Evolutionary conservation across 1,140 invertebrate species (phyloP), one percentile per base, ranked within the genome.

Genomic region (Rhopalosiphum maidis): DNA sequence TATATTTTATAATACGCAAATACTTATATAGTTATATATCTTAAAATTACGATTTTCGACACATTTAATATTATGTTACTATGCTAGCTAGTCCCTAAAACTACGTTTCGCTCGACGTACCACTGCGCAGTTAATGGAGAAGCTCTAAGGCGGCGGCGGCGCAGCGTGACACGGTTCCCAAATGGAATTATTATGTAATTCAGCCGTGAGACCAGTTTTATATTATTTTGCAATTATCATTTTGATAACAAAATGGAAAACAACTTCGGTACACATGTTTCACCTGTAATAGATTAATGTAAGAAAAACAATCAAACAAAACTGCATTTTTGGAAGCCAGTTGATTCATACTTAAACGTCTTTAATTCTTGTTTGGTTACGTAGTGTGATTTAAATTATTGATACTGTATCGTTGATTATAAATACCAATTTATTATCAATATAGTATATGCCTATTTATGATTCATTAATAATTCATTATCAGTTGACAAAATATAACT

Each of bases 141-240:
- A 89, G 35, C 51, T 55, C 37, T 77, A 11, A 68, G 60, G 30
- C 87, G 35, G n/a, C 22, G 7, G 51, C 11, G 51, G n/a, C 35
- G 1, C 48, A 37, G 88, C 88, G 88, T 89, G 88, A 89, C 88
- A 89, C 35, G 88, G 88, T 89, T 89, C 88, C 35, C 88, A 89
- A 89, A 89, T 55, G 35, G 22, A 46, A 43, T 89, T 30, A 43
- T 90, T 90, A 68, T 90, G 55, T 68, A 90, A 90, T 43, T 90
- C 9, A 90, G 5, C 25, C 54, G 55, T 90, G 54, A 90, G 89
- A 90, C 55, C 37, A 68, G 54, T 90, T 60, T 43, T 90, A 43
- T 30, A 90, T 90, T 90, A 90, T 90, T 90, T 90, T 90, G 89
- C 89, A 90, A 90, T 90, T n/a, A 68, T 30, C 11, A 60, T 68